Conservation (phyloP, 2,113 vertebrate species). For the Hippocampus zosterae region DNA sequence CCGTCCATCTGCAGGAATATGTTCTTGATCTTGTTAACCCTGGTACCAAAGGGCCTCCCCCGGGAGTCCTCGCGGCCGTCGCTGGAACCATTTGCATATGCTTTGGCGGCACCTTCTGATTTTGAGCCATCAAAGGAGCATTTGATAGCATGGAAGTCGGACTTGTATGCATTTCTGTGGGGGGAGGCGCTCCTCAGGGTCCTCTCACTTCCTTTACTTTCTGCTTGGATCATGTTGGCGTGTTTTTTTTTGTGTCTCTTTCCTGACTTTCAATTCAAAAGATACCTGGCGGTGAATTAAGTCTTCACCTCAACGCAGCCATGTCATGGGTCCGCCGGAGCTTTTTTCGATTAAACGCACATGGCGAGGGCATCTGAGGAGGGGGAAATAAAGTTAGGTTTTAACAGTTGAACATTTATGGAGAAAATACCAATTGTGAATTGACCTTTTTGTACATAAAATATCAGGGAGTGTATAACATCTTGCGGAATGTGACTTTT, state of each 20-base stretch:
- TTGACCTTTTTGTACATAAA: neutral
- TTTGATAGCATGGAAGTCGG: constrained; percentile 89
- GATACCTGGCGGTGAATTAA: constrained; percentile 19
- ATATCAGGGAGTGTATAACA: neutral
- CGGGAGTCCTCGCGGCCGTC: constrained; percentile 76
- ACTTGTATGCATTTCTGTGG: constrained; percentile 88
- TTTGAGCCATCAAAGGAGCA: constrained; percentile 85
- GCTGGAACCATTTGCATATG: constrained; percentile 77
- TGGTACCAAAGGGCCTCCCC: constrained; percentile 83
- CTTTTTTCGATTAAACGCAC: constrained; percentile 49
- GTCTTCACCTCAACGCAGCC: constrained; percentile 31
- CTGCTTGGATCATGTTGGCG: constrained; percentile 82
- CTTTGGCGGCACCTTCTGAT: constrained; percentile 63
- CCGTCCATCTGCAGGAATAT: constrained; percentile 91
- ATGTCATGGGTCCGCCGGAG: constrained; percentile 48
- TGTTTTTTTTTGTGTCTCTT: constrained; percentile 13
- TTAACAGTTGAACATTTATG: neutral
- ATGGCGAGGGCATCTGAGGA: constrained; percentile 51
- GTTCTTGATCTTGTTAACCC: constrained; percentile 90
- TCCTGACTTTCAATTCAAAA: neutral
- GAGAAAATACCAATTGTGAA: neutral
- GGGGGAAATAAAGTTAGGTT: constrained; percentile 13
- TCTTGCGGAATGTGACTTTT: neutral
- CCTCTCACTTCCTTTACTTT: constrained; percentile 84
- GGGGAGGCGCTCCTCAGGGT: constrained; percentile 87